Conservation (phyloP, 2,888 invertebrate genomes). For the Yponomeuta plumbellus region DNA sequence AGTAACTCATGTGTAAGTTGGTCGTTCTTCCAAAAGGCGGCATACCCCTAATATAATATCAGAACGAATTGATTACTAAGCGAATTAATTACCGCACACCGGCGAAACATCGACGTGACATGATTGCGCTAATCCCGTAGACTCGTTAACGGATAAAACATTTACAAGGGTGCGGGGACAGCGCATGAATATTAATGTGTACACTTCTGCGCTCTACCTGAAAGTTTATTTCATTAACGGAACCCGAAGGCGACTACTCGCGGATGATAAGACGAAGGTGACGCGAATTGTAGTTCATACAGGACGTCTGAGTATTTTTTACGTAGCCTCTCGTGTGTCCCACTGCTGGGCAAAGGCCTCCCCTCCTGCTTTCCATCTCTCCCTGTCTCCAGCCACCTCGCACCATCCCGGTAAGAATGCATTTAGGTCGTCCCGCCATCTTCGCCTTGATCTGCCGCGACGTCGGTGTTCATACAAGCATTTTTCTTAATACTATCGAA, state of each 20-base stretch:
- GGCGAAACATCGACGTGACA: constrained; percentile 60
- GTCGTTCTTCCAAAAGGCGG: background rate
- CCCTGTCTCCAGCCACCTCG: too few species aligned
- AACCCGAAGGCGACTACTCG: constrained; percentile 25
- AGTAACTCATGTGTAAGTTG: background rate
- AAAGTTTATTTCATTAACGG: constrained; percentile 70
- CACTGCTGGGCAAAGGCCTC: too few species aligned
- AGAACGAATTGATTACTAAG: constrained; percentile 54
- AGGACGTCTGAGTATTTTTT: too few species aligned
- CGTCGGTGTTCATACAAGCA: too few species aligned
- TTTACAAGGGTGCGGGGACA: constrained; percentile 59
- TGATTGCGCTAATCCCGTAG: constrained; percentile 66
- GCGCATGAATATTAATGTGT: constrained; percentile 69
- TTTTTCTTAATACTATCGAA: too few species aligned
- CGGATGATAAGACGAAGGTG: background rate
- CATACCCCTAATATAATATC: background rate
- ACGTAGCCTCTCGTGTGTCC: too few species aligned
- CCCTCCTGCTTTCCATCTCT: too few species aligned
- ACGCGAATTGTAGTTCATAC: background rate
- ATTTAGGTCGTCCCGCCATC: too few species aligned
- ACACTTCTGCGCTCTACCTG: constrained; percentile 57
- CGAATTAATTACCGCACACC: constrained; percentile 61
- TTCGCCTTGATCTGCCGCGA: too few species aligned
- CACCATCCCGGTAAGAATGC: too few species aligned
- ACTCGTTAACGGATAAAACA: constrained; percentile 75